Evolutionary conservation across 2,113 vertebrate genomes (phyloP), one percentile per base, ranked within the genome.

Genomic region (Limanda limanda): DNA sequence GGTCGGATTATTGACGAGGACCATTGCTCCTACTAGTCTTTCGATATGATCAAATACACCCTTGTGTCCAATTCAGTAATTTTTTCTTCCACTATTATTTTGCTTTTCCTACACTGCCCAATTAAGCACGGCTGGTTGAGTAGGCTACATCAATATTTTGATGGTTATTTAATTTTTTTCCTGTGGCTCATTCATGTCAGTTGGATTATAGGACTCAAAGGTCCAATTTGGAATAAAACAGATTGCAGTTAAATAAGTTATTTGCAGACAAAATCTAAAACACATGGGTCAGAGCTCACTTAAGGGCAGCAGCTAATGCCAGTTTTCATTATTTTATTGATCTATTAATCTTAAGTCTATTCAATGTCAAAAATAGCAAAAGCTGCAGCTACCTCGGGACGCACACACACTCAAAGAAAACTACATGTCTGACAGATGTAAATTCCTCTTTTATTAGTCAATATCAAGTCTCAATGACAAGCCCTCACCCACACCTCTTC

Each of bases 401-500:
- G 42, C 9, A 65, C 13, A 52, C 51, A 51, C 14, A 66, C 20
- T 21, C 59, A n/a, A 9, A 58, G 6, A 62, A 27, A 40, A 27
- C 62, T 23, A 79, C 65, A 45, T 67, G 83, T 88, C 79, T 47
- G 79, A 87, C 79, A 55, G 80, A 65, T 82, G 84, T 89, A 90
- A 93, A 93, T 78, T 65, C 63, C 84, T 78, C 72, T 69, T 80
- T 88, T 76, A 92, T 91, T 78, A 90, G 75, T 27, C 66, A 40
- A 84, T 74, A 90, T 87, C 79, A 47, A 18, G 80, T 80, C 78
- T 71, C 60, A 24, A 59, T 89, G 88, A 89, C 88, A 88, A 73
- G 63, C 83, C 84, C 52, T 92, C 92, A 88, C 68, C 68, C 83
- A 80, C 89, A 87, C 90, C 76, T 91, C 86, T 90, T 93, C 91